phyloP scores from a whole-genome alignment of 2,888 invertebrate species.

The Taphrorychus bicolor region DNA sequence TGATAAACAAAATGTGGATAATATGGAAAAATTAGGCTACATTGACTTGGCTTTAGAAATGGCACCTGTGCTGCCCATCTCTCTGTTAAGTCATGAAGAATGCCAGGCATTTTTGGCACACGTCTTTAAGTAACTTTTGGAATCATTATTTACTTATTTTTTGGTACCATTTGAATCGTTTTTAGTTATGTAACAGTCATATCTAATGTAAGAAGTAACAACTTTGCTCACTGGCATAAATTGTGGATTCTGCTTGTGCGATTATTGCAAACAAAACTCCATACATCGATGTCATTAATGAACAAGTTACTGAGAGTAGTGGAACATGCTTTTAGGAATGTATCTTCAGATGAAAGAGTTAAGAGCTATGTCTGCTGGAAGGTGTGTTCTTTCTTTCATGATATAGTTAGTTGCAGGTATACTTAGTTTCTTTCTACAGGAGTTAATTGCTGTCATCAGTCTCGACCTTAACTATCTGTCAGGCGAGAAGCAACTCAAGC shows the following conservation, averaged over 20 bases:
- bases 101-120: slow-evolving; percentile 33
- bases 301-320: slow-evolving; percentile 68
- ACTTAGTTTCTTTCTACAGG: slow-evolving; percentile 51
- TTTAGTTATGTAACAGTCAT: slow-evolving; percentile 49
- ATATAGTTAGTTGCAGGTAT: neutral
- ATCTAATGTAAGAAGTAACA: slow-evolving; percentile 43
- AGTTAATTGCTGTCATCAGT: slow-evolving; percentile 71
- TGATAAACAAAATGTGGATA: slow-evolving; percentile 17
- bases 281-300: slow-evolving; percentile 50
- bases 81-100: slow-evolving; percentile 39
- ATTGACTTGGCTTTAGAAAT: slow-evolving; percentile 44
- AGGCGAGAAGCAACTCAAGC: slow-evolving; percentile 70
- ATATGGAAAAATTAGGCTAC: neutral
- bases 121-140: neutral
- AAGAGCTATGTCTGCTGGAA: slow-evolving; percentile 72
- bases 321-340: slow-evolving; percentile 75
- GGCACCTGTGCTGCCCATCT: slow-evolving; percentile 38
- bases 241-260: slow-evolving; percentile 53
- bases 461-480: slow-evolving; percentile 63
- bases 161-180: slow-evolving; percentile 8
- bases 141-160: neutral
- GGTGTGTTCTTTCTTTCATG: slow-evolving; percentile 47
- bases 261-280: slow-evolving; percentile 51
- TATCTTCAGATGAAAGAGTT: slow-evolving; percentile 62
- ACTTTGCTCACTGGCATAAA: slow-evolving; percentile 50